Conservation (phyloP, 2,113 vertebrate species). For the Periophthalmus modestus region DNA sequence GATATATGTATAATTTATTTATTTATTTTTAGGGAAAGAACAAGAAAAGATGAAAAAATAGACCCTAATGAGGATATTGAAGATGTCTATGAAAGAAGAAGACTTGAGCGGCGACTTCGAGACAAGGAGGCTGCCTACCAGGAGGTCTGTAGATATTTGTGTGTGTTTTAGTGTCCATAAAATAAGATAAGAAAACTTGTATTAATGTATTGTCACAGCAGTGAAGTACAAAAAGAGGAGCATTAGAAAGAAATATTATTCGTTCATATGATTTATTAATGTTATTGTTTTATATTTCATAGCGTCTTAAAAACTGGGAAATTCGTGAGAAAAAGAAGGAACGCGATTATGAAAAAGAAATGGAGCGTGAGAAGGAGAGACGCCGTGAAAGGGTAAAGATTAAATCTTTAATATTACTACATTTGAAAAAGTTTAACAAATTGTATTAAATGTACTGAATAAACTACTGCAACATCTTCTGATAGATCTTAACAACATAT, state of each 20-base stretch:
- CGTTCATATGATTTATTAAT: background rate
- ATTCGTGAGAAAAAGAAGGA: slow-evolving; percentile 93
- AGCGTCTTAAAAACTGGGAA: slow-evolving; percentile 97
- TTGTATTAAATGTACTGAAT: background rate
- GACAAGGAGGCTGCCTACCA: slow-evolving; percentile 99
- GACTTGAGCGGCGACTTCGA: slow-evolving; percentile 92
- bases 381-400: slow-evolving; percentile 86
- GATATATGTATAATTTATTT: too few relatives aligned
- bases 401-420: too few relatives aligned
- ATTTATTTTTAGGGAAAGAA: slow-evolving; percentile 89
- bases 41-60: slow-evolving; percentile 89
- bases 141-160: slow-evolving; percentile 77
- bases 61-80: slow-evolving; percentile 93
- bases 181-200: too few relatives aligned
- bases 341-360: slow-evolving; percentile 90
- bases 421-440: too few relatives aligned
- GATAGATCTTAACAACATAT: too few relatives aligned
- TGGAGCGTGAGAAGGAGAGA: slow-evolving; percentile 90
- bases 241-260: background rate
- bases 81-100: slow-evolving; percentile 91
- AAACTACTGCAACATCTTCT: background rate
- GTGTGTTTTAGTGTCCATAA: too few relatives aligned
- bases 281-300: slow-evolving; percentile 15
- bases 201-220: too few relatives aligned
- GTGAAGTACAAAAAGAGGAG: too few relatives aligned